These are phyloP conservation scores for Panzeria rudis DNA, from an alignment of 2,888 invertebrate species.

Conservation along the genomic window DNA sequence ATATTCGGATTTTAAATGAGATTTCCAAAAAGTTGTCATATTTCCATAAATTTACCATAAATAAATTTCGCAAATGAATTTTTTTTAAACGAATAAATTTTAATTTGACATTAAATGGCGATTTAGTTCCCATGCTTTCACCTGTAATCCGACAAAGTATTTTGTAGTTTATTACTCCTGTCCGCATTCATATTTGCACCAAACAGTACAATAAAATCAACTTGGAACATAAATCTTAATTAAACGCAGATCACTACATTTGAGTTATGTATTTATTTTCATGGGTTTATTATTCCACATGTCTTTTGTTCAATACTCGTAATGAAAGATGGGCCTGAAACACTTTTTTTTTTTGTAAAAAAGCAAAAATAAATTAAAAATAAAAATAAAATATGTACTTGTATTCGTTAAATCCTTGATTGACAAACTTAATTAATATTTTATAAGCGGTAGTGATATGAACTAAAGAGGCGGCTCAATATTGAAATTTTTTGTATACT, in stretches of 20 bases:
- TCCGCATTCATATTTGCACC: background rate
- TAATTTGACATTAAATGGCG: conserved; percentile 9
- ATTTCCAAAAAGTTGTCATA: background rate
- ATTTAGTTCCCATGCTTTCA: conserved; percentile 66
- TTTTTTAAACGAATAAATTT: conserved; percentile 11
- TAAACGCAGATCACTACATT: conserved; percentile 57
- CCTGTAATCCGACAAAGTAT: conserved; percentile 33
- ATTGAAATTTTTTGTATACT: no score
- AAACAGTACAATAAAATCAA: conserved; percentile 47
- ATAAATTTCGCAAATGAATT: conserved; percentile 48
- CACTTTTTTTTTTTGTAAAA: background rate
- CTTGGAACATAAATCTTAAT: conserved; percentile 64
- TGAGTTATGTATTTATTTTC: conserved; percentile 36
- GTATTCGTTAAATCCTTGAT: conserved; percentile 44
- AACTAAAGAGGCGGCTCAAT: no score
- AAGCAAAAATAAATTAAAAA: background rate
- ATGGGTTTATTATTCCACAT: background rate
- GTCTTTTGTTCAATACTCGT: conserved; percentile 1
- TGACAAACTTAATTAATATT: conserved; percentile 66
- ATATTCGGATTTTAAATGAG: no score
- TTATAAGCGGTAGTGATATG: no score
- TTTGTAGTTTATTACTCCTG: background rate
- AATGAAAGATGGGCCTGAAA: conserved; percentile 3
- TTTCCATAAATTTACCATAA: background rate
- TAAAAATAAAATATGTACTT: background rate